These are phyloP conservation scores for Bubo bubo DNA, from an alignment of 2,113 vertebrate species.

Conservation along the genomic window DNA sequence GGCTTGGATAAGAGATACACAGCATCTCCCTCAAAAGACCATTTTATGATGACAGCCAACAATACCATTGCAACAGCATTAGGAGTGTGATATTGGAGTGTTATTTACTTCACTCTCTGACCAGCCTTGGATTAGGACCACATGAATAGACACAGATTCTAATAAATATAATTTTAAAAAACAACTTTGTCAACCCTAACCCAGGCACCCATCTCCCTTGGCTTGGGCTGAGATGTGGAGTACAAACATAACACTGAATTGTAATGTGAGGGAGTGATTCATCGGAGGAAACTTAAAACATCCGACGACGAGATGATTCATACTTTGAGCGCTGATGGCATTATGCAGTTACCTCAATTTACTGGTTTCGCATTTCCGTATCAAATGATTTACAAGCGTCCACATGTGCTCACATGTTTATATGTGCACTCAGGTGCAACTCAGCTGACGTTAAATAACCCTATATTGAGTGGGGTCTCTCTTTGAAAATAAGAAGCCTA, in stretches of 20 bases:
- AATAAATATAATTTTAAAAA: neutral
- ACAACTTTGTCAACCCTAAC: neutral
- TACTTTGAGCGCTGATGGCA: neutral
- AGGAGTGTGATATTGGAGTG: neutral
- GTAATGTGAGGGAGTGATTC: neutral
- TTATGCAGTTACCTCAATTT: neutral
- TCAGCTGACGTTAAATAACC: neutral
- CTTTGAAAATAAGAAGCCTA: neutral
- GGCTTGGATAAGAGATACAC: neutral
- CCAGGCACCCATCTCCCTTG: neutral
- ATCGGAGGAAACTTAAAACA: neutral
- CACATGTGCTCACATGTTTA: neutral
- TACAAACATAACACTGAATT: neutral
- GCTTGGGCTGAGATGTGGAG: neutral
- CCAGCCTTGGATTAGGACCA: neutral
- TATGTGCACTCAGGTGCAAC: neutral
- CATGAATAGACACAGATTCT: neutral
- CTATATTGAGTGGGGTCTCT: neutral
- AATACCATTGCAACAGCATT: fast-evolving
- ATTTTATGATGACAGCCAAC: neutral
- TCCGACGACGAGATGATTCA: neutral
- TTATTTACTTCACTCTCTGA: neutral
- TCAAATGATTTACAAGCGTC: neutral
- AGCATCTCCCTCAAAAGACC: neutral
- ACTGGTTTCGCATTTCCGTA: slow-evolving; percentile 18